Percentiles rank a stretch among this genome's conserved stretches.
These are phyloP conservation scores for Edolisoma coerulescens DNA, from an alignment of 2,113 vertebrate species.

Conservation along the genomic window DNA sequence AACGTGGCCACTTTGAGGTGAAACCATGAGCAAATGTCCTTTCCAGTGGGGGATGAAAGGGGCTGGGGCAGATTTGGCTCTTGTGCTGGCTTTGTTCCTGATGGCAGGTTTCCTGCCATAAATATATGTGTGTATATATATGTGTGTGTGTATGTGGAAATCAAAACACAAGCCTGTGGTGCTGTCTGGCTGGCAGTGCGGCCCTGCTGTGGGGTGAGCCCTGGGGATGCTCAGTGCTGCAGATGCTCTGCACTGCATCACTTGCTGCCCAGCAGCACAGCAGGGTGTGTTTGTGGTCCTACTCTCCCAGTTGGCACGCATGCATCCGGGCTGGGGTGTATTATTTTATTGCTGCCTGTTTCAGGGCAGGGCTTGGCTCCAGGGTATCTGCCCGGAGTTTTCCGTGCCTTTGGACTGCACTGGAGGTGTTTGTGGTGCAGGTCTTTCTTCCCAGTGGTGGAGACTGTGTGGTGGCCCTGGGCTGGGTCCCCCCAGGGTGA, in stretches of 20 bases:
- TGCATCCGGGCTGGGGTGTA: neutral
- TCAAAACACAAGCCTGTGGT: neutral
- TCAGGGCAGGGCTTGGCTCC: neutral
- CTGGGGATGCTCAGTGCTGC: neutral
- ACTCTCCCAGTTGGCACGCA: neutral
- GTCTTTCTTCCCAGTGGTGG: neutral
- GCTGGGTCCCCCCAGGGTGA: fast-evolving
- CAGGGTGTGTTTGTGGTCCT: neutral
- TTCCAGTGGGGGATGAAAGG: neutral
- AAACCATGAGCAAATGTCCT: neutral
- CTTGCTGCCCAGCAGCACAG: neutral
- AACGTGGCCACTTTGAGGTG: neutral
- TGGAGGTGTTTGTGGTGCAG: neutral
- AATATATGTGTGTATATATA: fast-evolving
- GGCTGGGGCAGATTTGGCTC: neutral
- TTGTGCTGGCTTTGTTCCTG: neutral
- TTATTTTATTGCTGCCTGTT: conserved; percentile 28
- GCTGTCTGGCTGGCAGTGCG: fast-evolving
- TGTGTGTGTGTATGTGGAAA: neutral
- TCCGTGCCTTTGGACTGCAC: neutral
- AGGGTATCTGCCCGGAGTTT: neutral
- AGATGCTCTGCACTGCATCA: neutral
- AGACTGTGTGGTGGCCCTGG: fast-evolving
- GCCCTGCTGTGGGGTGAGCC: neutral
- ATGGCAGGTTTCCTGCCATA: neutral